These are phyloP conservation scores for Dendrocincla tyrannina DNA, from an alignment of 2,797 vertebrate genomes.

Conservation along the genomic window DNA sequence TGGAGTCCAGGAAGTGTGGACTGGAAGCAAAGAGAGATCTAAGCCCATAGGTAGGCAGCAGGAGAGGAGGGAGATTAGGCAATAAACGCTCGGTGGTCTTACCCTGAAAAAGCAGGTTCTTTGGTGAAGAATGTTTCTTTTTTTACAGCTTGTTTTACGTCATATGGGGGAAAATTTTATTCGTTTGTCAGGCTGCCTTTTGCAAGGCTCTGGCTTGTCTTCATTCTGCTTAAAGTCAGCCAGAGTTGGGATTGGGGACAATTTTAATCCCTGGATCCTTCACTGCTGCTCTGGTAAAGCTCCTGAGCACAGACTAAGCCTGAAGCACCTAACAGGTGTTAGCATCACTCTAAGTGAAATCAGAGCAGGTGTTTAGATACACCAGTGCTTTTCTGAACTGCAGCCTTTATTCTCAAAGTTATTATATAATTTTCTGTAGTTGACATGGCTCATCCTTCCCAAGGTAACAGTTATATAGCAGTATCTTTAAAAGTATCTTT, in stretches of 20 bases:
- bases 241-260: rapidly evolving
- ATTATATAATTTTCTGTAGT: background rate
- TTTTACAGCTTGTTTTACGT: background rate
- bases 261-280: background rate
- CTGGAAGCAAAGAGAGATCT: background rate
- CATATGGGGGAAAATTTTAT: background rate
- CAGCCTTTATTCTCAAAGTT: background rate
- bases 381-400: background rate
- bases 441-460: rapidly evolving
- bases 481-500: background rate
- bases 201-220: background rate
- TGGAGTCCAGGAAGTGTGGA: background rate
- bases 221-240: background rate
- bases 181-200: background rate
- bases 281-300: background rate
- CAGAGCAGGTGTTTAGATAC: background rate
- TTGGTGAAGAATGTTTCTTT: background rate
- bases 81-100: background rate
- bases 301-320: background rate
- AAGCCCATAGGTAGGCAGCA: background rate
- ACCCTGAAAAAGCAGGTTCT: background rate
- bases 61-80: background rate
- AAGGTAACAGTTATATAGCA: background rate
- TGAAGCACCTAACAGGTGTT: background rate
- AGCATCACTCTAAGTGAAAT: background rate